phyloP scores from a whole-genome alignment of 2,113 vertebrate species.

The Puma concolor region DNA sequence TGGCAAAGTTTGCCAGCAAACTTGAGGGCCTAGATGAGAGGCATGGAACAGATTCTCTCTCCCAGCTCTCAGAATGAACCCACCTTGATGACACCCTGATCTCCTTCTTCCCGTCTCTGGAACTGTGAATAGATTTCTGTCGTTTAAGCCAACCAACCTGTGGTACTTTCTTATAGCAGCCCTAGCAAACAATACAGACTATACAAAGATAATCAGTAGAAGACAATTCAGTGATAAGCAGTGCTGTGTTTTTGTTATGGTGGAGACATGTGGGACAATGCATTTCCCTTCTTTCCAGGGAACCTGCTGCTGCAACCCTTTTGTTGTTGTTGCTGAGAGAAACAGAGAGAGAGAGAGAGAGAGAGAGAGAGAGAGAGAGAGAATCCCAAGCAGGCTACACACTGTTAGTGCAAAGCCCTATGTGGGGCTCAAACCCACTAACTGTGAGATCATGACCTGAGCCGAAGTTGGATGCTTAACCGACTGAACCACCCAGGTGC shows the following conservation, averaged over 20 bases:
- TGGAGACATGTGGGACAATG: neutral
- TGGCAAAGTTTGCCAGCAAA: neutral
- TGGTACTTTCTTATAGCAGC: neutral
- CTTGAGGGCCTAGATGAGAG: neutral
- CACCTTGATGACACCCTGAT: neutral
- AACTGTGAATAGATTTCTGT: neutral
- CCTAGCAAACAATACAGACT: neutral
- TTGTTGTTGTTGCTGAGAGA: neutral
- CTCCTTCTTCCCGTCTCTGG: neutral
- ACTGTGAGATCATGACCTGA: no score
- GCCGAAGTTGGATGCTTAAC: no score
- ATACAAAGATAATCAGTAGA: neutral
- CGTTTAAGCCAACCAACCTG: neutral
- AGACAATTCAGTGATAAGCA: neutral
- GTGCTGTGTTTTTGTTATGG: neutral
- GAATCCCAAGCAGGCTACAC: no score
- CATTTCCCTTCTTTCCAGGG: neutral
- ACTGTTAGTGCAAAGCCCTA: no score
- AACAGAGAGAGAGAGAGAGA: no score
- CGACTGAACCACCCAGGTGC: no score
- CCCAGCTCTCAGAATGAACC: neutral
- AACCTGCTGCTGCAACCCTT: neutral
- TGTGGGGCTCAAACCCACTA: no score
- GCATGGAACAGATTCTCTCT: neutral
- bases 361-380: no score